A percentile compares a stretch with the other conserved stretches of the same genome.
Evolutionary conservation across 2,888 invertebrate species (phyloP).

Genomic region (Tipula vernalis): DNA sequence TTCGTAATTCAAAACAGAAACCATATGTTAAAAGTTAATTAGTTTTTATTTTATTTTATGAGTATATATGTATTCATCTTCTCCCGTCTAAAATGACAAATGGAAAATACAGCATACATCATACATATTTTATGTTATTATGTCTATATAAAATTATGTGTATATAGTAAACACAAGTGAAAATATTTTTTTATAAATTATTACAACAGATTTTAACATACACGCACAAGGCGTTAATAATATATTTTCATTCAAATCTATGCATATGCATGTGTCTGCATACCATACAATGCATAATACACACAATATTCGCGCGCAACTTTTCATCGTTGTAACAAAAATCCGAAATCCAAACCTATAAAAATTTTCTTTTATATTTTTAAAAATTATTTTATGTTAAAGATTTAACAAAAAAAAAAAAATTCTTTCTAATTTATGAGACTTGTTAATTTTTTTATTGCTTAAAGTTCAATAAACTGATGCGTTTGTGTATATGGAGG

Average conservation of each 20-base stretch:
- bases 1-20: not conserved
- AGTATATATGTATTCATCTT: not conserved
- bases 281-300: not conserved
- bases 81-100: not conserved
- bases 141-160: not conserved
- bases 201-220: not conserved
- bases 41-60: not conserved
- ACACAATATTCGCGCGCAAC: not conserved
- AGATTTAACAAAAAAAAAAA: not conserved
- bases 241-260: not conserved
- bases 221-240: not conserved
- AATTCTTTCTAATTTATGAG: not conserved
- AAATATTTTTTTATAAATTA: not conserved
- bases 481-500: not conserved
- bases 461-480: not conserved
- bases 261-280: not conserved
- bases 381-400: not conserved
- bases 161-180: not conserved
- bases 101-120: not conserved
- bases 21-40: not conserved
- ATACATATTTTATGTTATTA: not conserved
- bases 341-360: not conserved
- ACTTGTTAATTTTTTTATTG: not conserved
- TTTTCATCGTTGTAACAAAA: not conserved
- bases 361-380: not conserved